Percentiles rank a stretch among this genome's conserved stretches.
These are phyloP conservation scores for Anastrepha ludens DNA, from an alignment of 1,140 invertebrate genomes.

Conservation along the genomic window DNA sequence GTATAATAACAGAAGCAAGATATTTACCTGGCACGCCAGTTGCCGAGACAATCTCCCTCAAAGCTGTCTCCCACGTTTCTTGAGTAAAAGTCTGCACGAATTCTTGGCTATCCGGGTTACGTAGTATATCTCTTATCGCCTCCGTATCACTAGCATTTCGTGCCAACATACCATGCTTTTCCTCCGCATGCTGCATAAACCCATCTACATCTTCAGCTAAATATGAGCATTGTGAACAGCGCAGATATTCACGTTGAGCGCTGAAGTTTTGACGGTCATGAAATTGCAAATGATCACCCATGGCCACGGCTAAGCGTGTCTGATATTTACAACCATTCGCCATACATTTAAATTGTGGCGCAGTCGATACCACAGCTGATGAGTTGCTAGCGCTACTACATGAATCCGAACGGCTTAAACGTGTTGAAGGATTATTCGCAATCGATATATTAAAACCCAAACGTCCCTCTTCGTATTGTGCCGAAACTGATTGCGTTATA, in stretches of 20 bases:
- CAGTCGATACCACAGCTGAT: background rate
- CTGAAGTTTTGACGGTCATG: conserved; percentile 55
- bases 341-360: conserved; percentile 77
- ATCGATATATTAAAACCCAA: conserved; percentile 58
- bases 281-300: conserved; percentile 58
- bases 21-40: conserved; percentile 57
- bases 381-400: background rate
- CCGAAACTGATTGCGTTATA: conserved; percentile 58
- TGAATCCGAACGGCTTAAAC: background rate
- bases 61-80: conserved; percentile 47
- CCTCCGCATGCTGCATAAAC: conserved; percentile 53
- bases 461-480: conserved; percentile 53
- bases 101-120: conserved; percentile 9
- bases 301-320: conserved; percentile 75
- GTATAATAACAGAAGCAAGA: background rate
- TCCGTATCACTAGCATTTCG: background rate
- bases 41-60: conserved; percentile 50
- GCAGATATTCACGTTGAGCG: conserved; percentile 55
- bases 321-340: conserved; percentile 75
- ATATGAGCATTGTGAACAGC: conserved; percentile 53
- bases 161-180: conserved; percentile 42
- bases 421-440: conserved; percentile 16
- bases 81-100: background rate
- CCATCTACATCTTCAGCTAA: conserved; percentile 55
- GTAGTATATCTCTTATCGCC: background rate